Evolutionary conservation across 1,140 invertebrate genomes (phyloP).

Genomic region (Meloidogyne floridensis): DNA sequence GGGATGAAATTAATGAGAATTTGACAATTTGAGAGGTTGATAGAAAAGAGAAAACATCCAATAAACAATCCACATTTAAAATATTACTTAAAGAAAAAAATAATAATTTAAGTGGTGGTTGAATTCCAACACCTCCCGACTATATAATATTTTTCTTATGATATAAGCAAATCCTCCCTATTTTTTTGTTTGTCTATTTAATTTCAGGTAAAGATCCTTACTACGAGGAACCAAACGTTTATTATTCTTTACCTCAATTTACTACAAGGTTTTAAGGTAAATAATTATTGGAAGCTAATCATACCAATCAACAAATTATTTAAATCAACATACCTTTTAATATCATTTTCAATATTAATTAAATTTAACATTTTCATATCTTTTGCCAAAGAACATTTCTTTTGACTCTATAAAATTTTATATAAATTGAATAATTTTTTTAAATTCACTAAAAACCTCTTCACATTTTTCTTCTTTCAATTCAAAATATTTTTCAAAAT

Average conservation of each 20-base stretch:
- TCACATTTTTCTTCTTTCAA: neutral
- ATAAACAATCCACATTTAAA: constrained; percentile 1
- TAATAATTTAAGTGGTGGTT: too few relatives aligned
- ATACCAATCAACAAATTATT: neutral
- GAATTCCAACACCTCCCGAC: too few relatives aligned
- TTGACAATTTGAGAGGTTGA: neutral
- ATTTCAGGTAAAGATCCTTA: too few relatives aligned
- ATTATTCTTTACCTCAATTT: too few relatives aligned
- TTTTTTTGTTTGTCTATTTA: too few relatives aligned
- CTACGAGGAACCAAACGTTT: too few relatives aligned
- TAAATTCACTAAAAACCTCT: neutral
- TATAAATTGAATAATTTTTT: neutral
- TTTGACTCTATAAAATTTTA: neutral
- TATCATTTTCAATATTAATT: neutral
- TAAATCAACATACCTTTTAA: neutral
- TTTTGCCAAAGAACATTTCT: neutral
- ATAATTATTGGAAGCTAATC: too few relatives aligned
- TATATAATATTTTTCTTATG: too few relatives aligned
- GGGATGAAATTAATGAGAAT: neutral
- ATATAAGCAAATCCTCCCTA: too few relatives aligned
- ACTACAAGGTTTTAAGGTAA: too few relatives aligned
- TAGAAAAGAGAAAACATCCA: neutral
- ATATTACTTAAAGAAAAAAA: neutral
- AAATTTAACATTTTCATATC: neutral
- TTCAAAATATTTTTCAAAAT: neutral